Base-by-base conservation (phyloP, 2,113 vertebrate species). In the Strix uralensis region DNA sequence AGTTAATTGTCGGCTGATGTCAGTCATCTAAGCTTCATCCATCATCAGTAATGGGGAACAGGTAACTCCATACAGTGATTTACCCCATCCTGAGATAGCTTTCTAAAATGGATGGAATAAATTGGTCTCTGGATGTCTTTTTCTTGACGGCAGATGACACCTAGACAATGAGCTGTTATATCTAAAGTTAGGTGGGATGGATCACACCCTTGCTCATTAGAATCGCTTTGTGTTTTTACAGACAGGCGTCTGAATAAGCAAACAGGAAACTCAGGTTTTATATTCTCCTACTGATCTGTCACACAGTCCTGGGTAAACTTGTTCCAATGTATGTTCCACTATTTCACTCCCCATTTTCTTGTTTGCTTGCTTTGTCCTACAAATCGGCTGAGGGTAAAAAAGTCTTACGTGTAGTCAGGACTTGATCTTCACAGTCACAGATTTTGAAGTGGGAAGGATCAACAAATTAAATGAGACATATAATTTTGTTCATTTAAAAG, bases 291-390 rank as follows among this genome's bases (percentile, higher is more conserved):
- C 11, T 65, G 23, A 52, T 73, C 15, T 84, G 9, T 15, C 34
- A 26, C 21, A 65, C 10, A 36, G 4, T 29, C 21, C 49, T 66
- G 40, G 11, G 11, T 42, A 65, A 88, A 47, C 3, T n/a, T 38
- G 3, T 81, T 61, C 27, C 27, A 49, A 0, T 7, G 4, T 19
- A 13, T 8, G 2, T 29, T 54, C 21, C 20, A 21, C 2, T 77
- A 1, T 55, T 78, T 42, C 10, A 52, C n/a, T 67, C 15, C 61
- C 74, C n/a, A 26, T 4, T 89, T 78, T 40, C 30, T 79, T 4
- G 1, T 87, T 97, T 65, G 4, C 4, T 82, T 88, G 29, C 12
- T 80, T 86, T 20, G 36, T 73, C 18, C 32, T 73, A 52, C 36
- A 73, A 77, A 70, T 58, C 19, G 3, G 3, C 11, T 52, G 30